Base-by-base conservation (phyloP, 1,140 invertebrate species). In the Hylaeus anthracinus region DNA sequence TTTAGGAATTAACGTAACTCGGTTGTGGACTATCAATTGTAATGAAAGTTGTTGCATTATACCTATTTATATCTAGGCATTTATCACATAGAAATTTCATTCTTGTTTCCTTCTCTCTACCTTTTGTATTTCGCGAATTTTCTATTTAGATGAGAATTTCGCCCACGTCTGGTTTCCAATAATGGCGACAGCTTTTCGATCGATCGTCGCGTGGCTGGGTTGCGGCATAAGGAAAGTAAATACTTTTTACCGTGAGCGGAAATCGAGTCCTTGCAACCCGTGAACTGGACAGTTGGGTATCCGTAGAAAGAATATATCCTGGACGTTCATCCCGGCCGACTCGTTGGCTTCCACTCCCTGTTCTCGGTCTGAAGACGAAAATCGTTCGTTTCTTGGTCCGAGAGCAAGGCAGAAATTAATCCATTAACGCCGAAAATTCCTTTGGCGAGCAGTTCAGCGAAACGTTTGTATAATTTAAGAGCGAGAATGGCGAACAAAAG, bases 121-220 rank as follows among this genome's bases (percentile, higher is more conserved):
- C 26, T 26, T 26, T 26, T 26, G 26, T 26, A 26, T 26, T 26
- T 26, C 26, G 26, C 26, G 26, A 26, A 26, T 26, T 26, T 26
- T 26, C 26, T 26, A 26, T 26, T 26, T 26, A 26, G 26, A 26
- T 26, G 26, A 26, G 26, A 26, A 26, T 26, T 26, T 26, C 26
- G 26, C 26, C 26, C 26, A 26, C 71, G 84, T 87, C 87, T 81
- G 87, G 88, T 90, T 88, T 81, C 45, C 76, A 73, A 51, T 51
- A 51, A 81, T 78, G 58, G 71, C 89, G 88, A 90, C 89, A 90
- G 86, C 86, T 90, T 89, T 90, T 88, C 90, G 85, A 88, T 90
- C 86, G 43, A 45, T 88, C 85, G 63, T 8, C 14, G 9, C 45
- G n/a, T 26, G 26, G 26, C 26, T 26, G 26, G 26, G 26, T 55